Evolutionary conservation across 2,797 vertebrate genomes (phyloP).

Genomic region (Nyctalus aviator): DNA sequence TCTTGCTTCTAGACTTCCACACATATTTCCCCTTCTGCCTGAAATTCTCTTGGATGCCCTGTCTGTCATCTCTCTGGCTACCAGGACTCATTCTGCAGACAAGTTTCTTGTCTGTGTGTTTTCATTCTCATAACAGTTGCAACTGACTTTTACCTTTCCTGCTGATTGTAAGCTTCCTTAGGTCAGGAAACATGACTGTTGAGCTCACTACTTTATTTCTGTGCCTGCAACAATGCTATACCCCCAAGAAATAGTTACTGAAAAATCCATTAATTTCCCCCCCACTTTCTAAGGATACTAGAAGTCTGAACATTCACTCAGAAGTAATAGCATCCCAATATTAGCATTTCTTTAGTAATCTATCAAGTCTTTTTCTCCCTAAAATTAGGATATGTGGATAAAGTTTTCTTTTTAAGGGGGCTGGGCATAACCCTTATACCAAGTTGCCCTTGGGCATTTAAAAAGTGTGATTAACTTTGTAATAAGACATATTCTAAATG

Average conservation of each 20-base stretch:
- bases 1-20: neutral
- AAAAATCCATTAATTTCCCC: neutral
- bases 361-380: neutral
- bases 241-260: neutral
- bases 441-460: neutral
- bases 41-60: neutral
- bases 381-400: neutral
- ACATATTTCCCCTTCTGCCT: neutral
- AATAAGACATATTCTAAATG: neutral
- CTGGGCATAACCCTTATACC: neutral
- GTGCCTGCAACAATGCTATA: neutral
- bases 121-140: neutral
- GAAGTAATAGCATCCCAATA: neutral
- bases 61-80: no score
- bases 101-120: rapidly evolving
- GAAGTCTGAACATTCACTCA: neutral
- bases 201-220: neutral
- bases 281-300: neutral
- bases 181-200: neutral
- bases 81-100: neutral
- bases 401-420: neutral
- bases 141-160: neutral
- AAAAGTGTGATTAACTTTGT: neutral
- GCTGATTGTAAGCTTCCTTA: neutral
- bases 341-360: neutral